A percentile compares a stretch with the other conserved stretches of the same genome.
Conservation (phyloP, 2,113 vertebrate genomes). For the Australoheros scitulus region DNA sequence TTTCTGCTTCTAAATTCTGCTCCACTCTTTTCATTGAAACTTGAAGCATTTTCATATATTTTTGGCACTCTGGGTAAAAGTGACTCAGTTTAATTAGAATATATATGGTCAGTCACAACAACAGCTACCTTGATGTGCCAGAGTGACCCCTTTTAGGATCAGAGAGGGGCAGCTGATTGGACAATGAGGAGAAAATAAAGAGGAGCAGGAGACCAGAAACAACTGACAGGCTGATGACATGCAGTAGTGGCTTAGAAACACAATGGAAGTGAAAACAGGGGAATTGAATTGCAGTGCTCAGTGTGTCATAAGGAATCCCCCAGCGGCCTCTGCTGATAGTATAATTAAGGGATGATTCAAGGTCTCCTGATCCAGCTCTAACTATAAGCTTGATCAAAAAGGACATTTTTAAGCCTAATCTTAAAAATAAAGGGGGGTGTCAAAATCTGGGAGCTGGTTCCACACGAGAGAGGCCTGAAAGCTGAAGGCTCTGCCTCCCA, state of each 20-base stretch:
- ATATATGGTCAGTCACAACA: background rate
- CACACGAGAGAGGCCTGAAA: background rate
- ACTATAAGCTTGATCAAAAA: background rate
- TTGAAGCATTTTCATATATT: background rate
- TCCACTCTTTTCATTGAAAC: background rate
- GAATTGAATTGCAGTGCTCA: background rate
- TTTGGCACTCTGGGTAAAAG: background rate
- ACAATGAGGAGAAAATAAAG: background rate
- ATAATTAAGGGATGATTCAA: background rate
- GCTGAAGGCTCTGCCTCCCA: fast-evolving
- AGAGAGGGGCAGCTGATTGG: background rate
- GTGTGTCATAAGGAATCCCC: background rate
- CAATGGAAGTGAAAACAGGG: background rate
- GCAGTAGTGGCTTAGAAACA: background rate
- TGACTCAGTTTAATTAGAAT: fast-evolving
- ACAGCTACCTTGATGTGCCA: background rate
- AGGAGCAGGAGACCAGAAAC: background rate
- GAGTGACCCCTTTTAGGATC: background rate
- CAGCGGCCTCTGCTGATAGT: background rate
- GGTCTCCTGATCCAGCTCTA: background rate
- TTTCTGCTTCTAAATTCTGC: background rate
- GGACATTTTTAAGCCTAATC: background rate
- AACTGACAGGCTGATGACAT: background rate
- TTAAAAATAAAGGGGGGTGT: fast-evolving
- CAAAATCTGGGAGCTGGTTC: background rate